Base-by-base conservation (phyloP, 2,888 invertebrate species). In the Drosophila gaucha region DNA sequence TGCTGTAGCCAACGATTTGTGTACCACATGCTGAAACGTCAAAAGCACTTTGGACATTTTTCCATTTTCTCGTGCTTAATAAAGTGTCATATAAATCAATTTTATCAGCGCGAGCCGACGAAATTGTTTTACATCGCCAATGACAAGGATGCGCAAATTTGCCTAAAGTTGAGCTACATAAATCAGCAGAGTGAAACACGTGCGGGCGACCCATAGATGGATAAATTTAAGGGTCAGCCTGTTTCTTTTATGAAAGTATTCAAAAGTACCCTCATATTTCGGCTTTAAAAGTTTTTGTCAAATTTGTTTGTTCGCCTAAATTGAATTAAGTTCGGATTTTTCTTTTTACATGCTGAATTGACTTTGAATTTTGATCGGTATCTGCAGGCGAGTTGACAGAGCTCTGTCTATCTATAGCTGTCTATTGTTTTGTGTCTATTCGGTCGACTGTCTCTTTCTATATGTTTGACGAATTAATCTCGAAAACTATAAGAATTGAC, bases 61-160 rank as follows among this genome's bases (percentile, higher is more conserved):
- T 8, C 6, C 2, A n/a, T 43, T 43, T 10, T 26, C 9, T n/a
- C 9, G 6, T 18, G 39, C 36, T 35, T 60, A 65, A 70, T 70
- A 70, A 65, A 69, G 30, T 60, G 63, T 38, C 38, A 41, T 56
- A 83, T 80, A 79, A 80, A 80, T 86, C 84, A 86, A 63, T 67
- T 79, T 79, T 76, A 76, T 73, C 67, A 64, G 22, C 59, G 14
- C 30, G 31, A 54, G 39, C 18, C 54, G 59, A 66, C 58, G 38
- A 67, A 56, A 46, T 39, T 54, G 38, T 35, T 67, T 49, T 28
- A 39, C 58, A 66, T 52, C 30, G 22, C 28, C 39, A 35, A n/a
- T 49, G 68, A 49, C 63, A 60, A 35, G 35, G 35, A 35, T 30
- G 30, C 33, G 51, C 28, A 69, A 65, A 70, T 74, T 63, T 50